Conservation (phyloP, 2,113 vertebrate genomes). For the Eubucco bourcierii region DNA sequence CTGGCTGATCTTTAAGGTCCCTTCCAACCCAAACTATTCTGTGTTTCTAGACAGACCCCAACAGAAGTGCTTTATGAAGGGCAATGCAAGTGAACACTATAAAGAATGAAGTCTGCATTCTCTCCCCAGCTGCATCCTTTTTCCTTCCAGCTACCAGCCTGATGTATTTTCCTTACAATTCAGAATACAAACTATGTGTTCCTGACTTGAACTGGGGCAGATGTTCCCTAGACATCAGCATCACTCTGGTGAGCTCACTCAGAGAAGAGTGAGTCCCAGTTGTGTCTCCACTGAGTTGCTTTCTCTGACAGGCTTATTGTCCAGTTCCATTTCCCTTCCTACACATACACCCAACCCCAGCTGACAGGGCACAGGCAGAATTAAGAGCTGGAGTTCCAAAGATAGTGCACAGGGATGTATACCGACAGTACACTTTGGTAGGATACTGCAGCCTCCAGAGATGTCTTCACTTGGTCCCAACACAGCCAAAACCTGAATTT, state of each 20-base stretch:
- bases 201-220: background rate
- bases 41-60: background rate
- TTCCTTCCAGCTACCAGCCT: background rate
- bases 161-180: background rate
- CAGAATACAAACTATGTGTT: background rate
- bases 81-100: background rate
- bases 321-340: background rate
- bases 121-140: background rate
- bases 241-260: background rate
- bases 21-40: too few species aligned
- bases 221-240: background rate
- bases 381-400: background rate
- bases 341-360: background rate
- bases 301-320: background rate
- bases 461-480: background rate
- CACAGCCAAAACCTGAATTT: background rate
- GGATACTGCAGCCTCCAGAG: background rate
- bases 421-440: background rate
- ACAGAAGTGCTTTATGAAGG: background rate
- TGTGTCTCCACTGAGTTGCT: background rate
- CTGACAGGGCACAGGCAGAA: background rate
- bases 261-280: background rate
- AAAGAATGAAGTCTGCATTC: background rate
- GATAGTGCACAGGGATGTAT: background rate
- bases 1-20: too few species aligned